Evolutionary conservation across 37 sponge, comb jelly and placozoan genomes (phyloP).

Genomic region (Chondrilla cf. caribensis): DNA sequence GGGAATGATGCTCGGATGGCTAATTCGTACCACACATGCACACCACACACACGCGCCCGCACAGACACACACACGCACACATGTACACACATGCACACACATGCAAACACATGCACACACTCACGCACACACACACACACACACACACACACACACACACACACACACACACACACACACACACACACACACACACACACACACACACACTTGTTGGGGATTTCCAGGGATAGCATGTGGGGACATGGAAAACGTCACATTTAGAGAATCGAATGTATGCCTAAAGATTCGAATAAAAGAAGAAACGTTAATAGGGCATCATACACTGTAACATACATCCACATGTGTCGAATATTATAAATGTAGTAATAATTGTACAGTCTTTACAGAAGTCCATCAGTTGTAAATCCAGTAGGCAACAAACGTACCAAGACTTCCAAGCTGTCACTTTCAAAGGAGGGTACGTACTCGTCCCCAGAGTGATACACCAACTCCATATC

Average conservation of each 20-base stretch:
- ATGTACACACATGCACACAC: conserved; percentile 14
- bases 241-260: background rate
- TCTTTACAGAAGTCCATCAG: too few relatives aligned
- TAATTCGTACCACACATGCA: too few relatives aligned
- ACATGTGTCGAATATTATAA: too few relatives aligned
- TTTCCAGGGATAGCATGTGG: conserved; percentile 1
- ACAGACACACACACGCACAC: background rate
- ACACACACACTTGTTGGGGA: background rate
- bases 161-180: conserved; percentile 25
- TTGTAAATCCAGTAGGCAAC: too few relatives aligned
- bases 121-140: background rate
- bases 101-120: conserved; percentile 10
- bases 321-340: too few relatives aligned
- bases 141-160: conserved; percentile 23
- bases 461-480: conserved; percentile 10
- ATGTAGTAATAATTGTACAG: too few relatives aligned
- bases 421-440: background rate
- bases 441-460: conserved; percentile 15
- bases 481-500: background rate
- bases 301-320: too few relatives aligned
- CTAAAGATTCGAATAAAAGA: background rate
- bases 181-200: conserved; percentile 8
- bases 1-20: too few relatives aligned
- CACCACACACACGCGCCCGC: too few relatives aligned
- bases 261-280: background rate